These are phyloP conservation scores for Tamandua tetradactyla DNA, from an alignment of 2,797 vertebrate species.

Conservation along the genomic window DNA sequence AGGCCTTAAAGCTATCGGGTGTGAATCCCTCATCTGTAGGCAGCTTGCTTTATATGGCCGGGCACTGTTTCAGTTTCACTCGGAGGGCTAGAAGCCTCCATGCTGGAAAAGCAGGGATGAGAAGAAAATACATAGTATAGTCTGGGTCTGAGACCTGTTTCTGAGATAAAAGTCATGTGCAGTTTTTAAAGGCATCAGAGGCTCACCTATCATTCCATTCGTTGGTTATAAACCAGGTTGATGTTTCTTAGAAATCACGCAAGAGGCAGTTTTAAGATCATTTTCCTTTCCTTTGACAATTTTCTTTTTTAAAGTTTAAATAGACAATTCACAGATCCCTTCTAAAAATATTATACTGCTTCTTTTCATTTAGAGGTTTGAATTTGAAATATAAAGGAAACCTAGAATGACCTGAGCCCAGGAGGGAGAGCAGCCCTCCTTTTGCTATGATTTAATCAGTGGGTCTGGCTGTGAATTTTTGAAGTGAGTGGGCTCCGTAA, in stretches of 20 bases:
- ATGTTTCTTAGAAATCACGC: constrained; percentile 9
- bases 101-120: background rate
- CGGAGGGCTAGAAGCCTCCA: background rate
- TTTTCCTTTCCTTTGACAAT: background rate
- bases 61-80: background rate
- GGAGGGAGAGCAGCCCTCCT: background rate
- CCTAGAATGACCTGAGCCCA: background rate
- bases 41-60: background rate
- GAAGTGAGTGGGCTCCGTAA: constrained; percentile 42
- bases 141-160: background rate
- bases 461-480: constrained; percentile 51
- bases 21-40: background rate
- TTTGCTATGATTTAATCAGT: constrained; percentile 41
- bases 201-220: background rate
- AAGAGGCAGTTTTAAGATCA: background rate
- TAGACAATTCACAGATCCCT: background rate
- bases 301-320: background rate
- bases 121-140: background rate
- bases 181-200: background rate
- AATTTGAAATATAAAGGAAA: constrained; percentile 21
- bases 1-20: background rate
- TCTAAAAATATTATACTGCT: background rate
- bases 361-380: background rate
- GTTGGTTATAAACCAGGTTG: background rate
- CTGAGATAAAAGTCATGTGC: background rate